Base-by-base conservation (phyloP, 2,113 vertebrate genomes). In the Symphodus melops region DNA sequence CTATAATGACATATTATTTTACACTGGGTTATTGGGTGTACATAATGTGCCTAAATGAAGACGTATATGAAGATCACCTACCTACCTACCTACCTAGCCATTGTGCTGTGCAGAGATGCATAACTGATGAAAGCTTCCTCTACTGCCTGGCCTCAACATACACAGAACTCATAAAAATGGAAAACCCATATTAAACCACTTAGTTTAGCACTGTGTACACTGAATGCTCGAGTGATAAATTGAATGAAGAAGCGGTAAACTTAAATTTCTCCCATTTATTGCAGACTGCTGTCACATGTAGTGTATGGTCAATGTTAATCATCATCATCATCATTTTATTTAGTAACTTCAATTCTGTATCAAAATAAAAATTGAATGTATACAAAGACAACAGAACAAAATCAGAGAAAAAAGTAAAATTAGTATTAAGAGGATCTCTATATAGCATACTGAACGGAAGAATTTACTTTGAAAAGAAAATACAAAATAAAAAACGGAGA, bases 401-500 rank as follows among this genome's bases (percentile, higher is more conserved):
- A 41, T 10, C 39, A 41, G 39, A 10, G 11, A 41, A 9, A 10
- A 41, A 41, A 41, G 28, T 41, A 9, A 41, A 33, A 33, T 33
- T 25, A 25, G 6, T 1, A 41, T 11, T 11, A 41, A 41, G 6
- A 41, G 11, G 39, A 41, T 10, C 33, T 59, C 9, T 12, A 51
- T 12, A 44, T 58, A 14, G 33, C 57, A 63, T 8, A 69, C 41
- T 72, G 21, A 74, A 81, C 64, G 16, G 49, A 55, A 74, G 64
- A 69, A 72, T 83, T 81, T 60, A 64, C 28, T 44, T 56, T 42
- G 46, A 61, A 67, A 72, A 72, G 69, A 89, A 78, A 68, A 58
- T 54, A 76, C 65, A 21, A 68, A 80, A 86, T n/a, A n/a, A 79
- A 82, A 86, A 77, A 84, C 55, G 56, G 60, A 78, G 75, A 81